Base-by-base conservation (phyloP, 2,797 vertebrate species). In the Eospalax fontanierii region DNA sequence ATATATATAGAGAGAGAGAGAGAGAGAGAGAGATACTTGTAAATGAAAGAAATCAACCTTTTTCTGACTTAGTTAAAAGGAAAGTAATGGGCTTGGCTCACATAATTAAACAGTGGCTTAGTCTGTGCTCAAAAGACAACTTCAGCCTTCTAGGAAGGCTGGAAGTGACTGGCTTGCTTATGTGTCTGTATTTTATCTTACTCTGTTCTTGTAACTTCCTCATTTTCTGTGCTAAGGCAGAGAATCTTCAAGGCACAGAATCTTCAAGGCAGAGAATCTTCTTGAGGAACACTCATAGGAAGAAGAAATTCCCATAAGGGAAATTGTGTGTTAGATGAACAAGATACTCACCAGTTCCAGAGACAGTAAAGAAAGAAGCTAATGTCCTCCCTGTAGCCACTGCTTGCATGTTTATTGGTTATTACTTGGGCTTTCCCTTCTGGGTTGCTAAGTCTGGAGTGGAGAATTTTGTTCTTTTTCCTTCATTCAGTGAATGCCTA, bases 41-140 rank as follows among this genome's bases (percentile, higher is more conserved):
- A 80, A 38, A n/a, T 79, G 87, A 68, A 74, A 87, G 65, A 91
- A 94, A 83, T 66, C 9, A 57, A 74, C 16, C 26, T 30, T 16
- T 18, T 15, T 50, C 38, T 91, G 63, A 43, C 19, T 57, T 74
- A 89, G 14, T 33, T 40, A n/a, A 82, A 83, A 90, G 57, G 14
- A 91, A 86, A 38, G 33, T 43, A 81, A 14, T n/a, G 21, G 11
- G 8, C 18, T n/a, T 86, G 10, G 1, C 33, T 87, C 43, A 90
- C 26, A 33, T 35, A 68, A 63, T 40, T 70, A 74, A 92, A 87
- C 24, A 88, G 26, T 6, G 46, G 26, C 19, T 66, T 59, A 43
- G 83, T n/a, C 22, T 9, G 73, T 26, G 4, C 10, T 83, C n/a
- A 35, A 70, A 68, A 33, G 28, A 7, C 35, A 79, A 18, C 7